phyloP scores from a whole-genome alignment of 2,888 invertebrate species.

The Aleiodes alternator region DNA sequence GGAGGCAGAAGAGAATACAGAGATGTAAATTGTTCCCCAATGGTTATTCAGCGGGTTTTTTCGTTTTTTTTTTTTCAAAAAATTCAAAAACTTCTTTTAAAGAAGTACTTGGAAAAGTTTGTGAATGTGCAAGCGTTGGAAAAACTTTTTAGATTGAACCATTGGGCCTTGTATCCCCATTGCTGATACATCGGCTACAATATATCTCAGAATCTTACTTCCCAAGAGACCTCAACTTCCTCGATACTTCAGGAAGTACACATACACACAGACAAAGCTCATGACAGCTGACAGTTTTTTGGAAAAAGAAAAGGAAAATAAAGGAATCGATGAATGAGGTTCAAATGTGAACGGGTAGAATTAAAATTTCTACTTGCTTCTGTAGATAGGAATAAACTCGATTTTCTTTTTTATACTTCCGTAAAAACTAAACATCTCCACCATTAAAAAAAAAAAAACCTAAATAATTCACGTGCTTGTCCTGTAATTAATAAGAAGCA shows the following conservation, averaged over 20 bases:
- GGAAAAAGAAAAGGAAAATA: not conserved
- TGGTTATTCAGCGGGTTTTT: too few species aligned
- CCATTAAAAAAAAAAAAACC: not conserved
- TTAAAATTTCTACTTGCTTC: slow-evolving; percentile 50
- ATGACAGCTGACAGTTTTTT: slow-evolving; percentile 19
- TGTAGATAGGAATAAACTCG: slow-evolving; percentile 53
- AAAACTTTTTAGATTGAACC: slow-evolving; percentile 24
- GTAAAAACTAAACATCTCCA: slow-evolving; percentile 19
- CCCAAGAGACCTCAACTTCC: not conserved
- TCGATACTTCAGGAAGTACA: slow-evolving; percentile 5
- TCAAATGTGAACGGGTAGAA: not conserved
- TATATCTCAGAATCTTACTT: slow-evolving; percentile 10
- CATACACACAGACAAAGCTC: not conserved
- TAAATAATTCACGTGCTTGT: slow-evolving; percentile 13
- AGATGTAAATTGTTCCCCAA: slow-evolving; percentile 64
- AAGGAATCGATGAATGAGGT: not conserved
- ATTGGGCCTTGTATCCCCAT: slow-evolving; percentile 19
- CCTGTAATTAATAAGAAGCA: slow-evolving; percentile 30
- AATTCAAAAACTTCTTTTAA: not conserved
- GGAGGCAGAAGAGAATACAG: slow-evolving; percentile 72
- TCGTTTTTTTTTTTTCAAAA: not conserved
- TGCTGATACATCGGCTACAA: not conserved
- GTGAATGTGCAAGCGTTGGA: slow-evolving; percentile 1
- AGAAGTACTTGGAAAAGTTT: not conserved
- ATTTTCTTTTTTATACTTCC: slow-evolving; percentile 49